phyloP scores from a whole-genome alignment of 2,888 invertebrate genomes.

The Hymenopus coronatus region DNA sequence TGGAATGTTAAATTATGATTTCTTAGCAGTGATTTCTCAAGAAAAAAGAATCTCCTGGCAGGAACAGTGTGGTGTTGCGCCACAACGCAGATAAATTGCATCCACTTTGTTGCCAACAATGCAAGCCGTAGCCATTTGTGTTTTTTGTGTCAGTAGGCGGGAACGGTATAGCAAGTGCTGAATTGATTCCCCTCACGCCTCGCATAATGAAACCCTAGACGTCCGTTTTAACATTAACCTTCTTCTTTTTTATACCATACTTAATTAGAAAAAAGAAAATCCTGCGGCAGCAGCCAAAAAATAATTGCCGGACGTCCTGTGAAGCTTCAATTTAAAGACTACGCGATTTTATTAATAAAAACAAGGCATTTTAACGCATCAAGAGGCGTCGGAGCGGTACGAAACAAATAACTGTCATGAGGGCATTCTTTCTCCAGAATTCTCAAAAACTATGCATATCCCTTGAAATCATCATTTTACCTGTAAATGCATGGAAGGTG shows the following conservation, averaged over 20 bases:
- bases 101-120: neutral
- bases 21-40: too few species aligned
- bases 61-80: neutral
- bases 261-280: neutral
- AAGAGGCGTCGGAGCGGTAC: neutral
- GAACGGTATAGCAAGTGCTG: neutral
- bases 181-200: neutral
- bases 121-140: neutral
- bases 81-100: neutral
- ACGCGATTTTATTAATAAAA: neutral
- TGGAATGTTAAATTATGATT: too few species aligned
- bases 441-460: too few species aligned
- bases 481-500: too few species aligned
- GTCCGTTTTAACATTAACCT: neutral
- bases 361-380: neutral
- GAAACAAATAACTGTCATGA: too few species aligned
- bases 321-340: neutral
- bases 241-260: neutral
- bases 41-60: neutral
- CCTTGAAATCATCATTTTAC: too few species aligned
- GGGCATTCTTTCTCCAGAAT: too few species aligned
- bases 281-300: neutral
- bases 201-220: neutral
- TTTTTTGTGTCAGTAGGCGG: neutral
- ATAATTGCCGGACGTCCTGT: constrained; percentile 15